These are phyloP conservation scores for Lissonota sp. DNA, from an alignment of 2,888 invertebrate species.

Conservation along the genomic window DNA sequence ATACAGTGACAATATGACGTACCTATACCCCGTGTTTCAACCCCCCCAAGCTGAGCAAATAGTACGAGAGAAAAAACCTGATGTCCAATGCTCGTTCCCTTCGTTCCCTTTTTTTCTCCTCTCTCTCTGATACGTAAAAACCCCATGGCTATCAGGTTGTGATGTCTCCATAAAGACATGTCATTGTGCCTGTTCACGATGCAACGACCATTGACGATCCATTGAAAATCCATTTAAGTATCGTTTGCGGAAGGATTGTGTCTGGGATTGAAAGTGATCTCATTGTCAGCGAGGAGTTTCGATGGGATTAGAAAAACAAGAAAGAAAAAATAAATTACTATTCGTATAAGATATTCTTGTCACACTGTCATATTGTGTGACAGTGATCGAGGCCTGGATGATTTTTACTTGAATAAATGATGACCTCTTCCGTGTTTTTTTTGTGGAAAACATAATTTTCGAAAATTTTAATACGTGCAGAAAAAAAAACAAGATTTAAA, in stretches of 20 bases:
- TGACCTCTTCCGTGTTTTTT: too few relatives aligned
- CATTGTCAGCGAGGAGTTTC: too few relatives aligned
- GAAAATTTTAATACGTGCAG: too few relatives aligned
- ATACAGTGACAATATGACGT: conserved; percentile 65
- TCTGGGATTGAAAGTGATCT: neutral
- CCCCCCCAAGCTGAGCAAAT: conserved; percentile 68
- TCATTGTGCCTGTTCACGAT: conserved; percentile 4
- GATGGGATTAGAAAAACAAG: too few relatives aligned
- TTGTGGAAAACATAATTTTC: too few relatives aligned
- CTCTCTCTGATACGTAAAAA: neutral
- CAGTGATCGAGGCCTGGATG: too few relatives aligned
- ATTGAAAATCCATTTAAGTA: conserved; percentile 36
- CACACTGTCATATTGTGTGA: too few relatives aligned
- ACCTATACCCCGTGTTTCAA: conserved; percentile 39
- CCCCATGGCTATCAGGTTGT: conserved; percentile 19
- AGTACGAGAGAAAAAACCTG: conserved; percentile 51
- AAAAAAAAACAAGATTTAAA: too few relatives aligned
- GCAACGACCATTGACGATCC: conserved; percentile 15
- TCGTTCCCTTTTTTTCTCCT: neutral
- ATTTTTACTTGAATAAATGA: too few relatives aligned
- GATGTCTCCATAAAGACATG: conserved; percentile 23
- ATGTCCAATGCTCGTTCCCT: conserved; percentile 42
- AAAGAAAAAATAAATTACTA: too few relatives aligned
- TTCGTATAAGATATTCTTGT: too few relatives aligned
- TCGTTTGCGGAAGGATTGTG: conserved; percentile 24